A percentile compares a stretch with the other conserved stretches of the same genome.
Conservation (phyloP, 2,888 invertebrate genomes). For the Xanthia togata region DNA sequence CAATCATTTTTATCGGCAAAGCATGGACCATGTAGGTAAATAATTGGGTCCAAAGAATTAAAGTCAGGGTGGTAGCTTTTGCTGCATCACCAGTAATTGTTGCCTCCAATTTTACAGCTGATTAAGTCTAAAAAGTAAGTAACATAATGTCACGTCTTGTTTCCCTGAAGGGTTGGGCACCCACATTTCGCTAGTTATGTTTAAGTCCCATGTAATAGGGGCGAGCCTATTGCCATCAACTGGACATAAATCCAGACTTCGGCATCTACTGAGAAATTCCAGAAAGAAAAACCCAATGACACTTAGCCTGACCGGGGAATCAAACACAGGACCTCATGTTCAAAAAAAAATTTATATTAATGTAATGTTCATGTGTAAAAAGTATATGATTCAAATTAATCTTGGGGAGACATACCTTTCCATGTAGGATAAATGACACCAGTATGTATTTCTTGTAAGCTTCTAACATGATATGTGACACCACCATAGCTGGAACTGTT, state of each 20-base stretch:
- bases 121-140: background rate
- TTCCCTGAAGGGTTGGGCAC: too few species aligned
- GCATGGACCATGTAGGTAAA: background rate
- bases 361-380: too few species aligned
- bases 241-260: too few species aligned
- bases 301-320: too few species aligned
- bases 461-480: slow-evolving; percentile 99
- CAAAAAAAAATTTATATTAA: too few species aligned
- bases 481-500: slow-evolving; percentile 98
- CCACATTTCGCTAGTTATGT: too few species aligned
- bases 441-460: slow-evolving; percentile 99
- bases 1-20: background rate
- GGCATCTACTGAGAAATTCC: too few species aligned
- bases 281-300: too few species aligned
- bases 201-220: too few species aligned
- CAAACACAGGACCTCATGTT: too few species aligned
- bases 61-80: background rate
- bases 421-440: slow-evolving; percentile 97
- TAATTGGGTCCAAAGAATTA: background rate
- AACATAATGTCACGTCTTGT: too few species aligned
- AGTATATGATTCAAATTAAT: background rate
- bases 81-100: background rate
- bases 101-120: background rate
- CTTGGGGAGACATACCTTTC: slow-evolving; percentile 92
- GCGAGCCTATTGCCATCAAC: too few species aligned